Percentiles rank a stretch among this genome's conserved stretches.
Conservation (phyloP, 92 coral and sea anemone genomes). For the Siderastrea siderea region DNA sequence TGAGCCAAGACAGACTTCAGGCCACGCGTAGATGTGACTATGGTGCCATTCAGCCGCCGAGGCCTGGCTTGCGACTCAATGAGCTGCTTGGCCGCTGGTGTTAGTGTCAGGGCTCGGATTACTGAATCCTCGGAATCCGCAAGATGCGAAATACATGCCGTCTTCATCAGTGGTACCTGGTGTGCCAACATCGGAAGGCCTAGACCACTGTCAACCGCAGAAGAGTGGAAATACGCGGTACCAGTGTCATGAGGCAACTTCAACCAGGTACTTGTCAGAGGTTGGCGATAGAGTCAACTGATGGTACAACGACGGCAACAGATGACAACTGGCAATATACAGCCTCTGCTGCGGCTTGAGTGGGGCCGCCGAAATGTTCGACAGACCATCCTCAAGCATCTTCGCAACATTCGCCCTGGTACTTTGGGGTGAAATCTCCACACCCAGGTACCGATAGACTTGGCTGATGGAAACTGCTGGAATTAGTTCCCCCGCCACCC, state of each 20-base stretch:
- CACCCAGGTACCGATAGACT: not conserved
- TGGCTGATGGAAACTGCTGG: not conserved
- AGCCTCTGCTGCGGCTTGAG: slow-evolving; percentile 56
- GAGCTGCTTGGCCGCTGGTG: too few species aligned
- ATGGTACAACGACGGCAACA: slow-evolving; percentile 27
- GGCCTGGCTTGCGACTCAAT: too few species aligned
- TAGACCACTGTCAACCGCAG: not conserved
- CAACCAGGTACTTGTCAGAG: slow-evolving; percentile 21
- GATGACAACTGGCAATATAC: not conserved
- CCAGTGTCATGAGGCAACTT: slow-evolving; percentile 50
- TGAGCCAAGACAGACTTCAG: too few species aligned
- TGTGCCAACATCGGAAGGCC: slow-evolving; percentile 1
- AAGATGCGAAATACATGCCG: too few species aligned
- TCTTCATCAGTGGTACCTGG: slow-evolving; percentile 4
- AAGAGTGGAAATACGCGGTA: not conserved
- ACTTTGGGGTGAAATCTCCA: not conserved
- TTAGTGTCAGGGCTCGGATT: too few species aligned
- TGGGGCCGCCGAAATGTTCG: slow-evolving; percentile 33
- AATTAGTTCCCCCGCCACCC: not conserved
- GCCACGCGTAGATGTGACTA: too few species aligned
- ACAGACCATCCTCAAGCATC: too few species aligned
- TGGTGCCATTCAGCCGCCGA: too few species aligned
- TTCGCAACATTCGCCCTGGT: not conserved
- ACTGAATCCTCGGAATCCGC: too few species aligned
- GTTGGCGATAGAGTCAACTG: slow-evolving; percentile 14